Evolutionary conservation across 2,888 invertebrate genomes (phyloP), one percentile per base, ranked within the genome.

Genomic region (Sphaerophoria taeniata): DNA sequence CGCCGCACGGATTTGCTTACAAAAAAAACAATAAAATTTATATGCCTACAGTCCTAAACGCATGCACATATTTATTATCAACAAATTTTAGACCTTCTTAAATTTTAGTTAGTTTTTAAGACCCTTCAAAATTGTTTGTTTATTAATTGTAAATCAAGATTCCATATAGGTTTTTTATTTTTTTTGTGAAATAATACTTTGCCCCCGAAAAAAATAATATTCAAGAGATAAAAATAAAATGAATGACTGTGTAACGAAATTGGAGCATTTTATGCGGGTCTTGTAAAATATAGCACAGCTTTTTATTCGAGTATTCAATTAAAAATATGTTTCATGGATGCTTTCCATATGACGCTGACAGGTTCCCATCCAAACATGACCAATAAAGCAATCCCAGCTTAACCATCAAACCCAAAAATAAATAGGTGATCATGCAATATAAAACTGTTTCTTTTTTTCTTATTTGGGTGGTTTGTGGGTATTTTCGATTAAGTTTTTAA

Each of bases 281-380:
- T 67, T 79, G 55, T 61, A 71, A 39, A 60, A 78, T 67, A 67
- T 75, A 69, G 16, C 72, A 72, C 84, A 84, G 84, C 67, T 79
- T 76, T 24, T 24, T 24, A 80, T 76, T 76, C 36, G 72, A 79
- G 34, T 75, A 69, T 80, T 84, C 79, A 84, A 84, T 84, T 84
- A 84, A 84, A 79, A 80, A 63, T 76, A 80, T 84, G 84, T 84
- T 84, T 84, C 75, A 71, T 80, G 75, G 75, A 80, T 80, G 39
- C 63, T 67, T 75, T 55, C 63, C 69, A 70, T 16, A 80, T 77
- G 69, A 76, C 61, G 39, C 39, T 34, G 43, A 75, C 33, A 74
- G 78, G 78, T 78, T 77, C 56, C 34, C 58, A 71, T 16, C 51
- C 1, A 36, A 69, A 47, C 55, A 55, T 61, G 70, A 65, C 83